Conservation (phyloP, 2,888 invertebrate species). For the Eulithis prunata region DNA sequence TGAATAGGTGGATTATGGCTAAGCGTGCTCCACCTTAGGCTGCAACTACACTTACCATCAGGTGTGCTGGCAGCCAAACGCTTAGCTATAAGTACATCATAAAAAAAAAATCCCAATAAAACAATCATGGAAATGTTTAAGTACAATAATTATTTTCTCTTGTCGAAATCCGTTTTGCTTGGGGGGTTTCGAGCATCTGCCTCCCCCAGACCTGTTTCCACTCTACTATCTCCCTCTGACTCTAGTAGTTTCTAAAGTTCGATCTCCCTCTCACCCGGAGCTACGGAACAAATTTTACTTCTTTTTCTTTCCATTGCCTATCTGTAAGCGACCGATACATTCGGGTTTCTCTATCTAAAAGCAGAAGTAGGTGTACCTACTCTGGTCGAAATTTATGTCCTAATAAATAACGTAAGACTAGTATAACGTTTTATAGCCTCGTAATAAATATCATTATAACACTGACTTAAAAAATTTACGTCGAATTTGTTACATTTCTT, state of each 20-base stretch:
- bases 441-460: constrained; percentile 42
- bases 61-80: too few species aligned
- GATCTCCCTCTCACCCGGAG: constrained; percentile 62
- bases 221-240: constrained; percentile 55
- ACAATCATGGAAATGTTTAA: constrained; percentile 60
- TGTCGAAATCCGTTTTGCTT: constrained; percentile 74
- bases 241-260: constrained; percentile 37
- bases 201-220: constrained; percentile 76
- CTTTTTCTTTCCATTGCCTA: constrained; percentile 74
- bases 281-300: constrained; percentile 76
- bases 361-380: constrained; percentile 44
- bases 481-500: constrained; percentile 40
- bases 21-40: too few species aligned
- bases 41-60: too few species aligned
- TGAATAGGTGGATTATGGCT: too few species aligned
- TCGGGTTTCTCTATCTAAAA: constrained; percentile 53
- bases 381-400: constrained; percentile 52
- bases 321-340: constrained; percentile 62
- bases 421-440: constrained; percentile 40
- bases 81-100: too few species aligned
- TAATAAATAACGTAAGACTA: constrained; percentile 52
- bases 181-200: constrained; percentile 80
- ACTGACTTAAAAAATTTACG: constrained; percentile 33
- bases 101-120: too few species aligned
- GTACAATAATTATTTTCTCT: constrained; percentile 71